Base-by-base conservation (phyloP, 1,140 invertebrate genomes). In the Conopomorpha cramerella region DNA sequence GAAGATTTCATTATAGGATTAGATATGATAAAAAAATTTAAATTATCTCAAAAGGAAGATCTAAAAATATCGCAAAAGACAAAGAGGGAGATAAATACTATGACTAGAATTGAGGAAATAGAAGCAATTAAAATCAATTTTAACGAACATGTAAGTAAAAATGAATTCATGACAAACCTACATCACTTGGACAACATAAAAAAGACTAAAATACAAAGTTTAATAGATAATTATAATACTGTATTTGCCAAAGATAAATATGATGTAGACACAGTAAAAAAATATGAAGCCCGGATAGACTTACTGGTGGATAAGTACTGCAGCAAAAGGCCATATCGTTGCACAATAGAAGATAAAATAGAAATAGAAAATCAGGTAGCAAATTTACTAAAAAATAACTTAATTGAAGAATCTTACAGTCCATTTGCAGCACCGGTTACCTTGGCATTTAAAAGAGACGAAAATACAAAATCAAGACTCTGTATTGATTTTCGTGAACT, bases 31-130 rank as follows among this genome's bases (percentile, higher is more conserved):
- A 51, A 76, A 7, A 77, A 80, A 55, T 80, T 78, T n/a, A 81
- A 84, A 1, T 46, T 90, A 1, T 84, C 87, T 13, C 58, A 91
- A 35, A 18, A 26, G 10, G 25, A 35, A 35, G 15, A 35, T 6
- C 27, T 35, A 16, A 23, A 16, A 27, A 35, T 35, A 26, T 15
- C 25, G 7, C 34, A 35, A 27, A 35, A 27, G 10, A 23, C 4
- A 10, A 23, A 23, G 19, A 23, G 4, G 10, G 10, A 23, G 19
- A 23, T 6, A 10, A 23, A 23, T 23, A 36, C 15, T 34, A 15
- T 6, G 19, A 6, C 19, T 6, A 6, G 4, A 10, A 30, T 6
- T 30, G 28, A 30, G 11, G 14, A 11, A 30, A 41, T 2, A 3
- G 1, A 1, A n/a, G n/a, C n/a, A 19, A 10, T 8, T 28, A 11